Evolutionary conservation across 2,888 invertebrate genomes (phyloP).

Genomic region (Mayetiola destructor): DNA sequence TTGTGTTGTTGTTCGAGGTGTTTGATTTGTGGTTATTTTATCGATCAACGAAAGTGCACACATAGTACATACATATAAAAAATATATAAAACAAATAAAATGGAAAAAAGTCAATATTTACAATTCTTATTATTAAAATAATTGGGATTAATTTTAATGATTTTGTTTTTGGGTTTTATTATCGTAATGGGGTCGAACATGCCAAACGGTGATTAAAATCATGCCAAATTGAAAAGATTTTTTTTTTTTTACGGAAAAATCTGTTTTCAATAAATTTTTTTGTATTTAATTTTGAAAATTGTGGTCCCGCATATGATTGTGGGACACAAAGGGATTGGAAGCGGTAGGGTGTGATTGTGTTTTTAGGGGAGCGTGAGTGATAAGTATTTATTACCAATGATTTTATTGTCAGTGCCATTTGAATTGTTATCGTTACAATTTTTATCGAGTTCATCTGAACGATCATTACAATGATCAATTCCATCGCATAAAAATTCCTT

Average conservation of each 20-base stretch:
- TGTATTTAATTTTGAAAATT: background rate
- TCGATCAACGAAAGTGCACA: too few relatives aligned
- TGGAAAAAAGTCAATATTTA: too few relatives aligned
- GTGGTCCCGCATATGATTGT: background rate
- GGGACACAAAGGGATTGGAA: background rate
- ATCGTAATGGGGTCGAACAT: too few relatives aligned
- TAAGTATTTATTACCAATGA: conserved; percentile 13
- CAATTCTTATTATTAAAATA: too few relatives aligned
- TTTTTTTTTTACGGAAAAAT: background rate
- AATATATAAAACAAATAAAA: too few relatives aligned
- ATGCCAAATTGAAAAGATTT: background rate
- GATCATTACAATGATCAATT: conserved; percentile 41
- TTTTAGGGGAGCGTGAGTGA: background rate
- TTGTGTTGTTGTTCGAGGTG: too few relatives aligned
- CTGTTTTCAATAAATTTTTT: background rate
- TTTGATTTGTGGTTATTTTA: too few relatives aligned
- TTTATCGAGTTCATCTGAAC: conserved; percentile 35
- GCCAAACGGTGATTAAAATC: background rate
- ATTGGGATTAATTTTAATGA: too few relatives aligned
- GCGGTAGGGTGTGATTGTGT: background rate
- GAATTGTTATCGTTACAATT: conserved; percentile 23
- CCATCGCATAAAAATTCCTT: conserved; percentile 41
- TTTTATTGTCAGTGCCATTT: background rate
- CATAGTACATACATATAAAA: too few relatives aligned
- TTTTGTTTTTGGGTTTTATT: too few relatives aligned